Evolutionary conservation across 35 echinoderm and acorn worm species (phyloP).

Genomic region (Chiridota heheva): DNA sequence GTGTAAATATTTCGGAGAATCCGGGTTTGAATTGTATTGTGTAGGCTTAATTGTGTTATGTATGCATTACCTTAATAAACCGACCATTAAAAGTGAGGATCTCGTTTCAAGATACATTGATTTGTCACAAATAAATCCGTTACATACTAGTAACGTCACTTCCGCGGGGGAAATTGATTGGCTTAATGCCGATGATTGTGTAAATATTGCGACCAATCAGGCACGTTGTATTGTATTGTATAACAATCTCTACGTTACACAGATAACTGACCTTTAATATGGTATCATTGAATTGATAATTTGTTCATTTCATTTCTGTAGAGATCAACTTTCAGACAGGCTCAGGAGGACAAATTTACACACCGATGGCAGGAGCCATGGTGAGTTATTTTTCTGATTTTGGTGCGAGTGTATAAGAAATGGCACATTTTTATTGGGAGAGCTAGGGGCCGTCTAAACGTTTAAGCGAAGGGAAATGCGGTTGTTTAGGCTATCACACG

Average conservation of each 20-base stretch:
- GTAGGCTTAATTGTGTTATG: too few relatives aligned
- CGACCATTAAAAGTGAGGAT: not conserved
- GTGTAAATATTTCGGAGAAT: too few relatives aligned
- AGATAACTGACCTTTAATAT: not conserved
- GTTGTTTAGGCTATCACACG: too few relatives aligned
- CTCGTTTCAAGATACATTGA: not conserved
- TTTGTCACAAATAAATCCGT: too few relatives aligned
- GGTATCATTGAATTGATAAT: not conserved
- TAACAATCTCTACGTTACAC: not conserved
- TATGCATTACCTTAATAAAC: not conserved
- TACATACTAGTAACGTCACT: too few relatives aligned
- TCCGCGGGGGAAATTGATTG: not conserved
- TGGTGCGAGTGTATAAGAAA: too few relatives aligned
- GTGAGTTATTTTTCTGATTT: too few relatives aligned
- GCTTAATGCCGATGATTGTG: not conserved
- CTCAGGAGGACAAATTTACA: slow-evolving; percentile 68
- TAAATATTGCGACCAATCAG: too few relatives aligned
- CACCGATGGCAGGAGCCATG: slow-evolving; percentile 62
- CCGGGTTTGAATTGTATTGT: too few relatives aligned
- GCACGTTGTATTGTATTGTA: not conserved
- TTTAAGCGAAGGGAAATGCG: too few relatives aligned
- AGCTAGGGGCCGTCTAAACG: too few relatives aligned
- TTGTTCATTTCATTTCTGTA: slow-evolving; percentile 22
- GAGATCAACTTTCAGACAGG: slow-evolving; percentile 43
- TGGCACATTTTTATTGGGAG: too few relatives aligned